Evolutionary conservation across 1,140 invertebrate genomes (phyloP).

Genomic region (Helicoverpa armigera): DNA sequence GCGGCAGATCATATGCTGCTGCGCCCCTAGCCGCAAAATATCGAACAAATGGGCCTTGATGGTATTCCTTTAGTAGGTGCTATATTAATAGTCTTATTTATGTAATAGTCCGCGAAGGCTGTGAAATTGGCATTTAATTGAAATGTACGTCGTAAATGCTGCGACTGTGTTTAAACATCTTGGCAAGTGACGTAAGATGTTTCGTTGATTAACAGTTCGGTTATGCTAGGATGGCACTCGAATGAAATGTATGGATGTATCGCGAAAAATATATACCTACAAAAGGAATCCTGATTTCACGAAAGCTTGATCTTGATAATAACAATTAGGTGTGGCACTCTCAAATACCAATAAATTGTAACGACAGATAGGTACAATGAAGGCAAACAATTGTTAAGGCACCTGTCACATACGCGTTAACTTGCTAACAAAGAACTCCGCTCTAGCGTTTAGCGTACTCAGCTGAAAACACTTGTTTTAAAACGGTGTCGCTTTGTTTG

Average conservation of each 20-base stretch:
- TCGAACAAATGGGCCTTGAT: slow-evolving; percentile 28
- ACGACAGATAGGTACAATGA: not conserved
- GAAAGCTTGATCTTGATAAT: too few relatives aligned
- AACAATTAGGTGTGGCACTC: not conserved
- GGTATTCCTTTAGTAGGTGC: slow-evolving; percentile 5
- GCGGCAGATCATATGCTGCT: slow-evolving; percentile 53
- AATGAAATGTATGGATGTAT: too few relatives aligned
- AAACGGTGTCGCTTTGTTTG: not conserved
- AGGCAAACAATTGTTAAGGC: slow-evolving; percentile 22
- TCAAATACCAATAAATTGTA: slow-evolving; percentile 16
- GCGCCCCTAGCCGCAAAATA: slow-evolving; percentile 28
- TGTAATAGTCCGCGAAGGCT: not conserved
- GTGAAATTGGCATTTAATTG: not conserved
- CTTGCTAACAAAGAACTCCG: slow-evolving; percentile 19
- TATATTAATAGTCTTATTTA: not conserved
- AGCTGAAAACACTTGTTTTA: slow-evolving; percentile 21
- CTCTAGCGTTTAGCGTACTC: slow-evolving; percentile 45
- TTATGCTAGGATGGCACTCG: too few relatives aligned
- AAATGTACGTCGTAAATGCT: too few relatives aligned
- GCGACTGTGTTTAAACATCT: not conserved
- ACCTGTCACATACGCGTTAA: slow-evolving; percentile 38
- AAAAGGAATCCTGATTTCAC: too few relatives aligned
- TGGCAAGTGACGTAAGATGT: not conserved
- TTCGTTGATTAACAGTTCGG: too few relatives aligned
- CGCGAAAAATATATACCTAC: too few relatives aligned